Conservation (phyloP, 2,113 vertebrate genomes). For the Anhinga anhinga region DNA sequence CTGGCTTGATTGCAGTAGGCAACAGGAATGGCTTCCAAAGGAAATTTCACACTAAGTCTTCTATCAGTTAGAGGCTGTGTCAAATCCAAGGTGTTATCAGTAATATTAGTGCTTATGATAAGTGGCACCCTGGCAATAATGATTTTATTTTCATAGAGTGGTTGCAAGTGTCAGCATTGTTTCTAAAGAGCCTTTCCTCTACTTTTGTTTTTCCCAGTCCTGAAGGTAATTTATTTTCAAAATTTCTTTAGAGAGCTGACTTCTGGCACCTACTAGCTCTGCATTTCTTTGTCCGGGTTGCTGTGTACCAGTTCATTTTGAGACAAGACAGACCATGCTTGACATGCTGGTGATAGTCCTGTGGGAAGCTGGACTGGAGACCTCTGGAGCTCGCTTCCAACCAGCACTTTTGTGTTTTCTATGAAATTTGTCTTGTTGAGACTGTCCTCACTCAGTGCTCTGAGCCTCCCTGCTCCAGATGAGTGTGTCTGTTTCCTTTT, state of each 20-base stretch:
- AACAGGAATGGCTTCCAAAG: background rate
- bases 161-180: background rate
- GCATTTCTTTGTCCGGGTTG: background rate
- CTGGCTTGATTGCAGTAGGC: background rate
- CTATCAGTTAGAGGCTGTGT: background rate
- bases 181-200: background rate
- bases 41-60: background rate
- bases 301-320: background rate
- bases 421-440: background rate
- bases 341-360: background rate
- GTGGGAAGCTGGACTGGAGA: background rate
- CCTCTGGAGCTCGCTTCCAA: background rate
- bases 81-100: background rate
- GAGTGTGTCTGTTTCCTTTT: background rate
- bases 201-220: background rate
- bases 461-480: background rate
- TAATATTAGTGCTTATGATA: background rate
- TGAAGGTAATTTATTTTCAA: background rate
- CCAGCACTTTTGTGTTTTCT: background rate
- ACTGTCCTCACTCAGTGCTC: background rate
- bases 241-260: background rate
- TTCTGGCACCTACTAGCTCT: background rate
- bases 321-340: background rate
- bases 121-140: background rate
- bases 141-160: background rate